These are phyloP conservation scores for Dilophus febrilis DNA, from an alignment of 2,888 invertebrate species.

Conservation along the genomic window DNA sequence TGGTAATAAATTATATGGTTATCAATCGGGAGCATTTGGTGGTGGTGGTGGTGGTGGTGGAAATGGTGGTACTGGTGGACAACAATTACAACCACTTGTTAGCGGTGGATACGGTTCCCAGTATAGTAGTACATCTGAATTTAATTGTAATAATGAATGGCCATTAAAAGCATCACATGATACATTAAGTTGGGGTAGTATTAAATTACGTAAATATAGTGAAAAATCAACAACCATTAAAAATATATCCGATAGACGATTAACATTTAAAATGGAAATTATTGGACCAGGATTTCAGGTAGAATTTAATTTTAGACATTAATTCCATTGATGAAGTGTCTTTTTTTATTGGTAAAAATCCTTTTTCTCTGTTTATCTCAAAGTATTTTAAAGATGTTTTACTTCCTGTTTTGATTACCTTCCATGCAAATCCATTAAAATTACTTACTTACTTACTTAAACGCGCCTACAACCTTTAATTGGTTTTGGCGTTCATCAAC, in stretches of 20 bases:
- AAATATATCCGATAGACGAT: constrained; percentile 36
- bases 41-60: constrained; percentile 5
- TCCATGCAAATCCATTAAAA: too few species aligned
- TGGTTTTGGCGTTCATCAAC: too few species aligned
- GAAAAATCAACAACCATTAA: constrained; percentile 37
- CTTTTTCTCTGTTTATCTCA: too few species aligned
- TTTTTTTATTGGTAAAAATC: too few species aligned
- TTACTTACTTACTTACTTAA: too few species aligned
- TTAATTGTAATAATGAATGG: constrained; percentile 24
- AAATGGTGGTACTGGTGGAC: neutral
- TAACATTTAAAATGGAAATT: constrained; percentile 36
- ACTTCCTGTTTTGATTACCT: too few species aligned
- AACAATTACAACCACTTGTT: constrained; percentile 3
- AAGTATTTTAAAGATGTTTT: too few species aligned
- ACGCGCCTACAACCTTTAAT: too few species aligned
- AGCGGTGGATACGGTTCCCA: constrained; percentile 19
- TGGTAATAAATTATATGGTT: too few species aligned
- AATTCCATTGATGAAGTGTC: neutral
- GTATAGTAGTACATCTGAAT: constrained; percentile 14
- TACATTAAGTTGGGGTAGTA: constrained; percentile 41
- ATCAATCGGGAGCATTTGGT: neutral
- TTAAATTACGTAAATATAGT: constrained; percentile 35
- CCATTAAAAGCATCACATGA: constrained; percentile 38
- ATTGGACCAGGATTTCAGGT: constrained; percentile 32
- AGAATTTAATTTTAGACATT: constrained; percentile 1